Conservation (phyloP, 2,113 vertebrate genomes). For the Danio rerio region DNA sequence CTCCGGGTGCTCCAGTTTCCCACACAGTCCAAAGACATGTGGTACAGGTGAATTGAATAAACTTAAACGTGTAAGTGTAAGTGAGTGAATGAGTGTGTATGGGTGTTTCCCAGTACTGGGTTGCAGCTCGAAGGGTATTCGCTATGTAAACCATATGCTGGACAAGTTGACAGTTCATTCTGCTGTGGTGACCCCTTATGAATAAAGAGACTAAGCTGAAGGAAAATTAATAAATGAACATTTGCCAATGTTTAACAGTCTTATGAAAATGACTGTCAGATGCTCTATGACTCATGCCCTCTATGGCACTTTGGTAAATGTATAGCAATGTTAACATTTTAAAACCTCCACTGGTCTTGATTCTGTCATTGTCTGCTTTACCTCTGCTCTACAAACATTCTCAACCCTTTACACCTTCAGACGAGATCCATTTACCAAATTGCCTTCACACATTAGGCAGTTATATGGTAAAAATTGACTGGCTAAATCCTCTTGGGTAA, state of each 20-base stretch:
- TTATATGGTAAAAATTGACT: background rate
- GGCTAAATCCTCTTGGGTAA: background rate
- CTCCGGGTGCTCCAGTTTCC: too few species aligned
- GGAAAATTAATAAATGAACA: background rate
- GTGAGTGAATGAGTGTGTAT: too few species aligned
- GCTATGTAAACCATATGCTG: too few species aligned
- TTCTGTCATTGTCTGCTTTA: background rate
- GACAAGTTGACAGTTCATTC: too few species aligned
- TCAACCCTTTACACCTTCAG: background rate
- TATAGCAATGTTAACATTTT: background rate
- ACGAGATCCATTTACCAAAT: background rate
- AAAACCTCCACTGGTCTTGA: background rate
- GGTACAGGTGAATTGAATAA: too few species aligned
- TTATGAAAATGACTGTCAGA: background rate
- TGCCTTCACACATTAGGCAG: background rate
- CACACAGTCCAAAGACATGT: too few species aligned
- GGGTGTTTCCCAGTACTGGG: too few species aligned
- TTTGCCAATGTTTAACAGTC: background rate
- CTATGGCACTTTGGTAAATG: background rate
- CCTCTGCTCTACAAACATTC: background rate
- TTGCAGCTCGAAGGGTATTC: too few species aligned
- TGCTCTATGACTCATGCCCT: background rate
- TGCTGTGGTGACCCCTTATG: too few species aligned
- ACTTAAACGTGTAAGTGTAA: too few species aligned
- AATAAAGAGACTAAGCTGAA: too few species aligned